phyloP scores from a whole-genome alignment of 1,140 invertebrate species.

The Apis mellifera region DNA sequence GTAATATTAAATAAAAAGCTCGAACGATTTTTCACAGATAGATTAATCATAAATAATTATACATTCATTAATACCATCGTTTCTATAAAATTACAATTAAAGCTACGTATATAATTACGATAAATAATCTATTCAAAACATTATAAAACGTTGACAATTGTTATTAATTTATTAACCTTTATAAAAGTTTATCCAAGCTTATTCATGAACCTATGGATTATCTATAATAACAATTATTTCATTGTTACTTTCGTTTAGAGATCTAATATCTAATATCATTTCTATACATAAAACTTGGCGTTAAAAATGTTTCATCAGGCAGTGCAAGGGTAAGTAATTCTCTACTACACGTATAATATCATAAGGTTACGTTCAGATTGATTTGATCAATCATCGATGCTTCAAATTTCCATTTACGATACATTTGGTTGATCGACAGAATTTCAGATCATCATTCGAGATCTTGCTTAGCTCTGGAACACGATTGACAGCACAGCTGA shows the following conservation, averaged over 20 bases:
- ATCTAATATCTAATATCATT: not conserved
- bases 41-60: not conserved
- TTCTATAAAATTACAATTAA: constrained; percentile 1
- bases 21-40: not conserved
- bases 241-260: not conserved
- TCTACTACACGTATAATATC: constrained; percentile 27
- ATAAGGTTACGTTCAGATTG: constrained; percentile 1
- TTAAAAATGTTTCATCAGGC: constrained; percentile 16
- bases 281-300: not conserved
- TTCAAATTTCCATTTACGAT: constrained; percentile 6
- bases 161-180: constrained; percentile 25
- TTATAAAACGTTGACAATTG: constrained; percentile 2
- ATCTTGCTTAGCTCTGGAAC: constrained; percentile 77
- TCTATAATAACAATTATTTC: not conserved
- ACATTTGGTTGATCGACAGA: not conserved
- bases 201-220: not conserved
- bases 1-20: not conserved
- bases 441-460: constrained; percentile 41
- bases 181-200: constrained; percentile 7
- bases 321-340: constrained; percentile 34
- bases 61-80: not conserved
- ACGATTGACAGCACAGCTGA: constrained; percentile 89
- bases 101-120: not conserved
- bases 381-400: not conserved
- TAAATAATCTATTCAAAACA: constrained; percentile 22